Evolutionary conservation across 2,113 vertebrate species (phyloP).

Genomic region (Herpailurus yagouaroundi): DNA sequence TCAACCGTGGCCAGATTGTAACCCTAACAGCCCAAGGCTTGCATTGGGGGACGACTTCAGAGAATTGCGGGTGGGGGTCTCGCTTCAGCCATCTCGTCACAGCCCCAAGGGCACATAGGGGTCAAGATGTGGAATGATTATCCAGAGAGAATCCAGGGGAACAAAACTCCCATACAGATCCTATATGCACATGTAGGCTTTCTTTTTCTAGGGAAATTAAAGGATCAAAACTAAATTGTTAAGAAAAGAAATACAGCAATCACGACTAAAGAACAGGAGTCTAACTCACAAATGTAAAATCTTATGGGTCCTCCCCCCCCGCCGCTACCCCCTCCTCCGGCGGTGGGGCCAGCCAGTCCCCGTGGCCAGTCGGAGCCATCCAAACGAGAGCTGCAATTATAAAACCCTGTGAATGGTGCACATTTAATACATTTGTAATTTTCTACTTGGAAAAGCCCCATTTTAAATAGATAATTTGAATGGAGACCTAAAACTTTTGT

Average conservation of each 20-base stretch:
- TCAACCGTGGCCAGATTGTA: fast-evolving
- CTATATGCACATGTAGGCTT: fast-evolving
- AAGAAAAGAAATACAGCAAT: background rate
- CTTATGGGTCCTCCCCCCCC: fast-evolving
- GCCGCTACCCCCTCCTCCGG: background rate
- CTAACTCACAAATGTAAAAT: background rate
- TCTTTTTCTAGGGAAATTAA: background rate
- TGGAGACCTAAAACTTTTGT: background rate
- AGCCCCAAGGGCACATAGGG: fast-evolving
- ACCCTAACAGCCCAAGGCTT: background rate
- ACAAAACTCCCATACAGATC: fast-evolving
- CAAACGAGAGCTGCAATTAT: background rate
- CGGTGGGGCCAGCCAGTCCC: background rate
- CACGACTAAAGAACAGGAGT: background rate
- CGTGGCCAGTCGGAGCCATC: background rate
- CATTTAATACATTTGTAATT: background rate
- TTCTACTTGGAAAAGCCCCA: background rate
- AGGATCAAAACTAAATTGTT: background rate
- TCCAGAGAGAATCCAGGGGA: background rate
- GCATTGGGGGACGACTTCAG: fast-evolving
- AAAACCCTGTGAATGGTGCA: background rate
- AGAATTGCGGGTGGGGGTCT: background rate
- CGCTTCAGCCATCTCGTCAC: fast-evolving
- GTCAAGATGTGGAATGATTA: background rate
- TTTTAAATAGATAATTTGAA: background rate